Conservation (phyloP, 2,888 invertebrate species). For the Camptogramma bilineatum region DNA sequence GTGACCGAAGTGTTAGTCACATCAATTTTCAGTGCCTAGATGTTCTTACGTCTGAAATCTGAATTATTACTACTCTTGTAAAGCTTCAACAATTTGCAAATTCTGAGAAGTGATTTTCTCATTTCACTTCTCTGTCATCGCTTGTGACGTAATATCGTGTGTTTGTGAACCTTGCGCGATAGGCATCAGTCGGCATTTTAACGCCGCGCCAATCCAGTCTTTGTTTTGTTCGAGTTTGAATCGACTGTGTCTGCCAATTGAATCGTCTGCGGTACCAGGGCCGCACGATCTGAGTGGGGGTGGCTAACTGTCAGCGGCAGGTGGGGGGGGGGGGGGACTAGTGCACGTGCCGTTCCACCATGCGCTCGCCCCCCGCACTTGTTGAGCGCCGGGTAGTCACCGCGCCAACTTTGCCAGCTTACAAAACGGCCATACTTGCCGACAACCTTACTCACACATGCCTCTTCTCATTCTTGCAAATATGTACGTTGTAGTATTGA, state of each 20-base stretch:
- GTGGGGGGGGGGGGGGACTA: constrained; percentile 52
- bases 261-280: constrained; percentile 72
- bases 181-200: constrained; percentile 19
- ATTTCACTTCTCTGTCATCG: not conserved
- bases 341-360: constrained; percentile 81
- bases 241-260: constrained; percentile 82
- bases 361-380: constrained; percentile 77
- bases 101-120: not conserved
- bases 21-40: constrained; percentile 13
- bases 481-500: constrained; percentile 54
- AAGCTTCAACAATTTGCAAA: constrained; percentile 19
- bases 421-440: constrained; percentile 42
- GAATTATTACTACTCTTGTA: constrained; percentile 17
- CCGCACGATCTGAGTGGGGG: constrained; percentile 63
- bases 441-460: constrained; percentile 50
- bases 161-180: constrained; percentile 11
- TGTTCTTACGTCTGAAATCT: constrained; percentile 21
- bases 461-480: constrained; percentile 57
- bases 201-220: constrained; percentile 26
- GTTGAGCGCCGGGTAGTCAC: constrained; percentile 67
- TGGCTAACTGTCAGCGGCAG: constrained; percentile 56
- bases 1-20: constrained; percentile 43
- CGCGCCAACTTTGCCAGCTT: constrained; percentile 50
- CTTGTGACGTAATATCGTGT: constrained; percentile 1
- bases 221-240: constrained; percentile 58